A percentile compares a stretch with the other conserved stretches of the same genome.
phyloP scores from a whole-genome alignment of 30 jellyfish, hydroid and myxozoan genomes.

The Hydractinia symbiolongicarpus region DNA sequence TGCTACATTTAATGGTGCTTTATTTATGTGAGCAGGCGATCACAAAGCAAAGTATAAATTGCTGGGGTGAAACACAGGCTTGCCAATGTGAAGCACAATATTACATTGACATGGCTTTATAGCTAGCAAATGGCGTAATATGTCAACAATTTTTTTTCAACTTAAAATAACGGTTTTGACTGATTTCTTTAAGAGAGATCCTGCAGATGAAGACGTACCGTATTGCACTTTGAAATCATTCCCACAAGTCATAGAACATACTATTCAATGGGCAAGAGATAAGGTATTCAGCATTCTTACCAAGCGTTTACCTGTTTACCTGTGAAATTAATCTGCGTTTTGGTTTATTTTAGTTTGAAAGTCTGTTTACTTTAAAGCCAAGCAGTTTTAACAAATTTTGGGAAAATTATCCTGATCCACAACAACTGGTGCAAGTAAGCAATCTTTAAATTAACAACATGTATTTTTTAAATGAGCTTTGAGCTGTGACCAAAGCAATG shows the following conservation, averaged over 20 bases:
- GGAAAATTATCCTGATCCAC: slow-evolving; percentile 31
- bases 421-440: slow-evolving; percentile 37
- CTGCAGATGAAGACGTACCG: slow-evolving; percentile 80
- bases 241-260: slow-evolving; percentile 86
- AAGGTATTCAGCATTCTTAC: slow-evolving; percentile 33
- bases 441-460: too few species aligned
- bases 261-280: slow-evolving; percentile 96
- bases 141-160: not conserved
- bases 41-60: too few species aligned
- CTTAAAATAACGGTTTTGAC: not conserved
- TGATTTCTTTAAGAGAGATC: slow-evolving; percentile 53
- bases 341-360: slow-evolving; percentile 47
- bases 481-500: too few species aligned
- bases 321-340: not conserved
- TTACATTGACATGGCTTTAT: too few species aligned
- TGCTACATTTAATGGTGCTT: too few species aligned
- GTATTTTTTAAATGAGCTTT: too few species aligned
- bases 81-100: too few species aligned
- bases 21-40: too few species aligned
- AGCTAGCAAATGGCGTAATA: too few species aligned
- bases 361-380: slow-evolving; percentile 64
- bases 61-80: too few species aligned
- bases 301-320: not conserved
- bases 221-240: slow-evolving; percentile 82
- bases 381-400: slow-evolving; percentile 66